Evolutionary conservation across 2,888 invertebrate genomes (phyloP).

Genomic region (Alsophila aescularia): DNA sequence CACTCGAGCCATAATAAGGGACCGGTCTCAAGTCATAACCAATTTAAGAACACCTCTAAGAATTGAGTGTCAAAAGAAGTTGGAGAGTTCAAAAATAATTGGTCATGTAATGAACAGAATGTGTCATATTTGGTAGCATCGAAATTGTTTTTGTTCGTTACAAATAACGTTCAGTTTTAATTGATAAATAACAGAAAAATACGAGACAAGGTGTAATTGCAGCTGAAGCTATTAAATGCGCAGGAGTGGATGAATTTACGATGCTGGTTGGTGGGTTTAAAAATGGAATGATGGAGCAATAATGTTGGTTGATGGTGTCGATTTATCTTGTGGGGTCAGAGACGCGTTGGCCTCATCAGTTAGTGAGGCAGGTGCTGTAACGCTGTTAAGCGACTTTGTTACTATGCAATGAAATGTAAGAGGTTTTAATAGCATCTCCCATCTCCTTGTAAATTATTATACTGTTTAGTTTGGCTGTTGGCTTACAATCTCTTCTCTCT

Average conservation of each 20-base stretch:
- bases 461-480: not conserved
- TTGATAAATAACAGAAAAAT: slow-evolving; percentile 12
- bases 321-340: slow-evolving; percentile 21
- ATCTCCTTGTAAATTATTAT: not conserved
- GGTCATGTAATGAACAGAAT: slow-evolving; percentile 23
- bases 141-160: slow-evolving; percentile 21
- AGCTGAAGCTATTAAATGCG: slow-evolving; percentile 11
- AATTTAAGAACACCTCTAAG: slow-evolving; percentile 29
- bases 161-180: slow-evolving; percentile 11
- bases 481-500: too few species aligned
- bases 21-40: slow-evolving; percentile 15
- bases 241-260: slow-evolving; percentile 13
- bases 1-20: slow-evolving; percentile 43
- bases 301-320: slow-evolving; percentile 20
- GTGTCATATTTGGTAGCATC: slow-evolving; percentile 25
- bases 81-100: slow-evolving; percentile 32
- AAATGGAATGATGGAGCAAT: slow-evolving; percentile 20
- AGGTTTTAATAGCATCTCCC: not conserved
- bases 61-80: slow-evolving; percentile 6
- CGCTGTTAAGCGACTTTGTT: not conserved
- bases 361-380: slow-evolving; percentile 6
- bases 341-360: slow-evolving; percentile 13
- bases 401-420: slow-evolving; percentile 7
- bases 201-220: slow-evolving; percentile 11
- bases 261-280: slow-evolving; percentile 14